Percentiles rank a stretch among this genome's conserved stretches.
Conservation (phyloP, 2,888 invertebrate species). For the Sacculina carcini region DNA sequence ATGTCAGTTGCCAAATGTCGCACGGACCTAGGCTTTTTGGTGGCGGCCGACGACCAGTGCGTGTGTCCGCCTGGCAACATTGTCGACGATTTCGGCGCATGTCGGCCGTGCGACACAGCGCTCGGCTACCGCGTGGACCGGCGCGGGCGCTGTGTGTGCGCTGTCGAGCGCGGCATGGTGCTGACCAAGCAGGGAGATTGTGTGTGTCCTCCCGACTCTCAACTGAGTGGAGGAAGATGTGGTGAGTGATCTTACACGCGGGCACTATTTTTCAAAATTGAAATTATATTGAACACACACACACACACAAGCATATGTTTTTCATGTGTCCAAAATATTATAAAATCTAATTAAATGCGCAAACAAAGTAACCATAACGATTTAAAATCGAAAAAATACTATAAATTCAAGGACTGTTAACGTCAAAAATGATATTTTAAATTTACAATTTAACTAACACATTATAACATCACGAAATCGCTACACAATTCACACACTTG, state of each 20-base stretch:
- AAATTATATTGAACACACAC: neutral
- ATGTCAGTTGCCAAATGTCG: slow-evolving; percentile 32
- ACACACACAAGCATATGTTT: no score
- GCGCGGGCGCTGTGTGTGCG: slow-evolving; percentile 45
- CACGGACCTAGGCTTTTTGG: slow-evolving; percentile 41
- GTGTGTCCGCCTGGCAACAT: slow-evolving; percentile 53
- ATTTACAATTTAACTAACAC: no score
- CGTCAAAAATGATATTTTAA: no score
- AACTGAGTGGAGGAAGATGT: slow-evolving; percentile 15
- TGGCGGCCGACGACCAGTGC: slow-evolving; percentile 33
- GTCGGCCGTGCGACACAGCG: slow-evolving; percentile 40
- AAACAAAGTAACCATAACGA: no score
- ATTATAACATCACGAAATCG: no score
- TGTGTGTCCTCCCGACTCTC: slow-evolving; percentile 16
- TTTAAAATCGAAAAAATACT: no score
- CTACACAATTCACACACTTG: no score
- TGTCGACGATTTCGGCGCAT: slow-evolving; percentile 45
- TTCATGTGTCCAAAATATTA: no score
- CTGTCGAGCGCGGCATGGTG: slow-evolving; percentile 38
- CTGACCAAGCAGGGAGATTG: slow-evolving; percentile 31
- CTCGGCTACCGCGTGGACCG: slow-evolving; percentile 51
- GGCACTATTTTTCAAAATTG: neutral
- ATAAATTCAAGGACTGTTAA: no score
- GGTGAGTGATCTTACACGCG: slow-evolving; percentile 8
- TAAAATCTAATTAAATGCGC: no score